Conservation (phyloP, 2,888 invertebrate genomes). For the Volucella inflata region DNA sequence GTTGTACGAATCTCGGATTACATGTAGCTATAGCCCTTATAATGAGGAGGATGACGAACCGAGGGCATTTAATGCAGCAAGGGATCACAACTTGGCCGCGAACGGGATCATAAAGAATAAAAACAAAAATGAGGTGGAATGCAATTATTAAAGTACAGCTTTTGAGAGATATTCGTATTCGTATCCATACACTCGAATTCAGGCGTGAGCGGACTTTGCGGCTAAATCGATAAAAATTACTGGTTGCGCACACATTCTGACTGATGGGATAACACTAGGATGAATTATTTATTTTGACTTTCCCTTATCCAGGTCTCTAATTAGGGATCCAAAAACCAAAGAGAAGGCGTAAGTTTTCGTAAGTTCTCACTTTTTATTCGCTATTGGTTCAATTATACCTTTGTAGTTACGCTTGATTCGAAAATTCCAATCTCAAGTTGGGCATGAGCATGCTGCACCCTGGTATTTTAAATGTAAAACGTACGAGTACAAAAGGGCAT, state of each 20-base stretch:
- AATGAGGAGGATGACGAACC: slow-evolving; percentile 36
- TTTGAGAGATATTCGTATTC: slow-evolving; percentile 11
- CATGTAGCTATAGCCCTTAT: slow-evolving; percentile 20
- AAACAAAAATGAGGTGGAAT: slow-evolving; percentile 18
- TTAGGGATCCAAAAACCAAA: slow-evolving; percentile 17
- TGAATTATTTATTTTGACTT: slow-evolving; percentile 25
- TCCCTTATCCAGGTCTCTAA: slow-evolving; percentile 9
- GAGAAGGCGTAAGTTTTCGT: slow-evolving; percentile 8
- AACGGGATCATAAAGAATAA: not conserved
- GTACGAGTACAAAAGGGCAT: too few species aligned
- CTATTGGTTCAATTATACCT: slow-evolving; percentile 27
- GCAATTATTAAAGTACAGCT: slow-evolving; percentile 19
- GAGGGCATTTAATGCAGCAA: slow-evolving; percentile 38
- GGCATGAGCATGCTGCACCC: too few species aligned
- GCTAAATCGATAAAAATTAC: slow-evolving; percentile 54
- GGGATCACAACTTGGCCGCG: slow-evolving; percentile 21
- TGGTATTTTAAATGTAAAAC: too few species aligned
- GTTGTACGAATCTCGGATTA: slow-evolving; percentile 56
- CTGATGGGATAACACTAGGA: slow-evolving; percentile 9
- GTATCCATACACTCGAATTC: not conserved
- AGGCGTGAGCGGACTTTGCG: slow-evolving; percentile 11
- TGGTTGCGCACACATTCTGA: slow-evolving; percentile 35
- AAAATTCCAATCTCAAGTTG: too few species aligned
- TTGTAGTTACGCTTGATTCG: slow-evolving; percentile 1
- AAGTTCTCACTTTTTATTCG: slow-evolving; percentile 39